These are phyloP conservation scores for Actias luna DNA, from an alignment of 2,888 invertebrate species.

Conservation along the genomic window DNA sequence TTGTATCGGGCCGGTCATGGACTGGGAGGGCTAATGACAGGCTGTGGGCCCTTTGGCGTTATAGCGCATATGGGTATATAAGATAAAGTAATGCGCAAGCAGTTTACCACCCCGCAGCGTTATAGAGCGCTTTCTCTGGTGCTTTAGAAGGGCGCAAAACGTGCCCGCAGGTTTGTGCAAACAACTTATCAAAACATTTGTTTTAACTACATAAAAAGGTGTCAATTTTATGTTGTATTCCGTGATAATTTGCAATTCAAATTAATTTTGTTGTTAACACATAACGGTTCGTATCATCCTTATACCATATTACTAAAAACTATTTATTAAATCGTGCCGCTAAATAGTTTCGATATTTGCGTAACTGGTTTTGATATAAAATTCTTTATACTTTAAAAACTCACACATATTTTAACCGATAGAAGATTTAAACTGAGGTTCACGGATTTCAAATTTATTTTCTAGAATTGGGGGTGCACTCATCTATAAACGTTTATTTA, in stretches of 20 bases:
- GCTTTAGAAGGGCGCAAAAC: conserved; percentile 10
- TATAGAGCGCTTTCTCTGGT: conserved; percentile 9
- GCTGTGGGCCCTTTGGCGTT: conserved; percentile 51
- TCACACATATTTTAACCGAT: neutral
- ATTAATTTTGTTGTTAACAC: conserved; percentile 26
- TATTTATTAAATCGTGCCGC: conserved; percentile 16
- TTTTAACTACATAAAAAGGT: conserved; percentile 17
- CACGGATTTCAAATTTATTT: neutral
- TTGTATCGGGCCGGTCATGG: conserved; percentile 74
- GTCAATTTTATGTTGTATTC: conserved; percentile 23
- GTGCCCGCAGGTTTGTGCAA: conserved; percentile 10
- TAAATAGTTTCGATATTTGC: conserved; percentile 16
- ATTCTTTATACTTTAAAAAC: neutral
- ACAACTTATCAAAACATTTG: neutral
- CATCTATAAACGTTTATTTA: too few relatives aligned
- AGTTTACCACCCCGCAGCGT: conserved; percentile 35
- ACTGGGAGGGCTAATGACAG: conserved; percentile 71
- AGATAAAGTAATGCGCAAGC: conserved; percentile 49
- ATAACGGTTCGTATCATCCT: conserved; percentile 29
- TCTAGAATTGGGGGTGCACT: too few relatives aligned
- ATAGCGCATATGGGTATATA: conserved; percentile 59
- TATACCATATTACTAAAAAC: conserved; percentile 7
- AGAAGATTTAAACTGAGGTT: neutral
- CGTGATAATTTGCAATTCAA: conserved; percentile 33
- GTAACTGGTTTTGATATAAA: conserved; percentile 9